A percentile compares a stretch with the other conserved stretches of the same genome.
Evolutionary conservation across 2,888 invertebrate species (phyloP).

Genomic region (Andrena bicolor): DNA sequence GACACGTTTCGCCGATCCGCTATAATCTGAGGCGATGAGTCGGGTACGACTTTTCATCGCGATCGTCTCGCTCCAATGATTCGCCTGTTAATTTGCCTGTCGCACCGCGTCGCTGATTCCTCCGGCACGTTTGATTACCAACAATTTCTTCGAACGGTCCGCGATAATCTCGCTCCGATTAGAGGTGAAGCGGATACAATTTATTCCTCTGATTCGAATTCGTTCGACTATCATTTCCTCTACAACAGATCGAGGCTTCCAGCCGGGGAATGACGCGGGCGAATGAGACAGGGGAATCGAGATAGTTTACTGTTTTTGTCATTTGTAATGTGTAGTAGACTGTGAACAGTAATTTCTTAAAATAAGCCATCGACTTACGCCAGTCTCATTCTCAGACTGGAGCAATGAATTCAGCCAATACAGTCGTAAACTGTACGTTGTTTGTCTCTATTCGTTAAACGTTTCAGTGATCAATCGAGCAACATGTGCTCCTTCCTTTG

Average conservation of each 20-base stretch:
- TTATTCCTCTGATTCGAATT: neutral
- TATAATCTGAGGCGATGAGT: neutral
- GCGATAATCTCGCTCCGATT: slow-evolving; percentile 5
- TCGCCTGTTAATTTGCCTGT: slow-evolving; percentile 27
- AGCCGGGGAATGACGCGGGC: too few relatives aligned
- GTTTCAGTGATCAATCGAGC: slow-evolving; percentile 3
- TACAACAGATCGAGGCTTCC: neutral
- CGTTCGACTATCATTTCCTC: too few relatives aligned
- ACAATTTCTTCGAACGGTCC: slow-evolving; percentile 13
- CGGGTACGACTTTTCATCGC: slow-evolving; percentile 15
- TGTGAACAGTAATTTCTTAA: neutral
- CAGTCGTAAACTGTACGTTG: too few relatives aligned
- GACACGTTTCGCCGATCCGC: slow-evolving; percentile 16
- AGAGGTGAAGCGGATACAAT: neutral
- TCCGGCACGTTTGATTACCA: neutral
- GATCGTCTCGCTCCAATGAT: slow-evolving; percentile 32
- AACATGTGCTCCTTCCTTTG: neutral
- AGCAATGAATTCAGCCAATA: too few relatives aligned
- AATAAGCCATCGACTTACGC: neutral
- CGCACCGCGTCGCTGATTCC: slow-evolving; percentile 9
- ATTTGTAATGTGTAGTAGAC: neutral
- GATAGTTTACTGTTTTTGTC: neutral
- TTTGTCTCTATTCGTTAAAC: neutral
- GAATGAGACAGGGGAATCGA: too few relatives aligned
- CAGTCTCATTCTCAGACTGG: too few relatives aligned